These are phyloP conservation scores for Dicrurus megarhynchus DNA, from an alignment of 2,113 vertebrate species.

Conservation along the genomic window DNA sequence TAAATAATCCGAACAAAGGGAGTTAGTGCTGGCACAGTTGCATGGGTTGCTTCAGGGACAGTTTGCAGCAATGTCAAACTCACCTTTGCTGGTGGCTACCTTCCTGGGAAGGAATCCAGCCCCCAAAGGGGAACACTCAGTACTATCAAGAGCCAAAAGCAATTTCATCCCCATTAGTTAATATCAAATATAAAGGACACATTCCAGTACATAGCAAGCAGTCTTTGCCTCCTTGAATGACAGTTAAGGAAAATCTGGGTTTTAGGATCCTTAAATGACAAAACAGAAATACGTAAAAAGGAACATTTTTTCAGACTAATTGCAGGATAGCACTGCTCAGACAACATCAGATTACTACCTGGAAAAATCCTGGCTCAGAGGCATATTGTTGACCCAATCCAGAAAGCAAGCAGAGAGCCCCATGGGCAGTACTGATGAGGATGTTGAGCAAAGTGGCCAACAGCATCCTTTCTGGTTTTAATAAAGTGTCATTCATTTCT, in stretches of 20 bases:
- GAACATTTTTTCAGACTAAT: not conserved
- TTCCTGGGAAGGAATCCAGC: constrained; percentile 53
- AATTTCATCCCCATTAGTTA: constrained; percentile 45
- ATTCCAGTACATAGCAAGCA: not conserved
- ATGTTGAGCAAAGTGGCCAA: not conserved
- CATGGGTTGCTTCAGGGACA: not conserved
- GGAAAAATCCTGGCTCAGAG: not conserved
- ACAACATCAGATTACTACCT: not conserved
- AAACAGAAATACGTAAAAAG: not conserved
- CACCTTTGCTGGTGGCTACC: constrained; percentile 50
- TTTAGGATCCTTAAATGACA: not conserved
- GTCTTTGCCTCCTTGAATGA: not conserved
- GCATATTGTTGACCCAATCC: not conserved
- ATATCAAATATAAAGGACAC: constrained; percentile 18
- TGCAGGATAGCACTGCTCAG: not conserved
- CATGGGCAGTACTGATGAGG: not conserved
- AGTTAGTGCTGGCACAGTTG: constrained; percentile 25
- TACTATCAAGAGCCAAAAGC: constrained; percentile 26
- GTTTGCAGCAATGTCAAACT: constrained; percentile 61
- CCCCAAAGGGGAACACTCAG: constrained; percentile 23
- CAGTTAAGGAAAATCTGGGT: not conserved
- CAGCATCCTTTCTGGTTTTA: not conserved
- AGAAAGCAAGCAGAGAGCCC: not conserved
- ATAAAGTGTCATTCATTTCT: not conserved
- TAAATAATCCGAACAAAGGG: not conserved